A percentile compares a stretch with the other conserved stretches of the same genome.
These are phyloP conservation scores for Tragopan temminckii DNA, from an alignment of 2,797 vertebrate species.

Conservation along the genomic window DNA sequence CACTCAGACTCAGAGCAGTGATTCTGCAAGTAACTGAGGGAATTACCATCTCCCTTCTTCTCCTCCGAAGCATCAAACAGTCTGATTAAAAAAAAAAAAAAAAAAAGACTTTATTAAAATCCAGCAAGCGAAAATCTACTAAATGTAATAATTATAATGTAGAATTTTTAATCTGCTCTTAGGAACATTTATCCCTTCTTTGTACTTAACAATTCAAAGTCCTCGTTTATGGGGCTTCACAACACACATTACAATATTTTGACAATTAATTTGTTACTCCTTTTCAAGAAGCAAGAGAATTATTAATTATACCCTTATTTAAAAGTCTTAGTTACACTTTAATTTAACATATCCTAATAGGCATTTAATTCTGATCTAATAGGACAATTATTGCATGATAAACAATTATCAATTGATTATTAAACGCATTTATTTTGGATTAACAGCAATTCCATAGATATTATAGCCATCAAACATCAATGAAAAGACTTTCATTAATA, in stretches of 20 bases:
- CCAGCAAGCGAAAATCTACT: not conserved
- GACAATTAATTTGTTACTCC: slow-evolving; percentile 53
- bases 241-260: slow-evolving; percentile 48
- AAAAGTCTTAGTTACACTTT: slow-evolving; percentile 30
- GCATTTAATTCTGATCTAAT: slow-evolving; percentile 75
- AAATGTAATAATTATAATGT: slow-evolving; percentile 19
- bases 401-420: slow-evolving; percentile 83
- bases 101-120: not conserved
- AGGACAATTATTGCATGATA: slow-evolving; percentile 74
- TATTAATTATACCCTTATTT: slow-evolving; percentile 56
- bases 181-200: slow-evolving; percentile 30
- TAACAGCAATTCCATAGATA: slow-evolving; percentile 76
- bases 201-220: slow-evolving; percentile 25
- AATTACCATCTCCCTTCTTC: not conserved
- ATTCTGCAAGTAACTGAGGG: not conserved
- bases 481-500: slow-evolving; percentile 78
- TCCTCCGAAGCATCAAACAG: not conserved
- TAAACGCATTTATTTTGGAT: slow-evolving; percentile 82
- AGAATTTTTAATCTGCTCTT: slow-evolving; percentile 35
- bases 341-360: slow-evolving; percentile 51
- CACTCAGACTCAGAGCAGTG: not conserved
- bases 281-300: slow-evolving; percentile 40
- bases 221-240: slow-evolving; percentile 30
- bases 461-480: slow-evolving; percentile 78
- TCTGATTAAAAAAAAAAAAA: not conserved